Percentiles rank a stretch among this genome's conserved stretches.
These are phyloP conservation scores for Polyergus mexicanus DNA, from an alignment of 1,140 invertebrate species.

Conservation along the genomic window DNA sequence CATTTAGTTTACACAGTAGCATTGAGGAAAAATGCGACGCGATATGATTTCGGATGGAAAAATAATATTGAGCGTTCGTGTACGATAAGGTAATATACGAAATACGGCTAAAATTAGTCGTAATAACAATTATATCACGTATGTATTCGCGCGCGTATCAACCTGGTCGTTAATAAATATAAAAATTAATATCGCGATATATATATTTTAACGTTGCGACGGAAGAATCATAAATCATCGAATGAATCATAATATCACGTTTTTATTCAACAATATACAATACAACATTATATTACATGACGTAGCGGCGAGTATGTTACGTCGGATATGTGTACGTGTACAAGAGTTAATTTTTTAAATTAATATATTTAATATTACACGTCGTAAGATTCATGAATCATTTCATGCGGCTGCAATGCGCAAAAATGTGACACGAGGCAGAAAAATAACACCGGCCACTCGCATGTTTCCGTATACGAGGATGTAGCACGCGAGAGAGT, in stretches of 20 bases:
- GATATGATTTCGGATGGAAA: slow-evolving; percentile 36
- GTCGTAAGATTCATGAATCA: slow-evolving; percentile 58
- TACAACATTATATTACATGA: background rate
- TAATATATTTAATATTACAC: slow-evolving; percentile 53
- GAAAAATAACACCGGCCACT: slow-evolving; percentile 40
- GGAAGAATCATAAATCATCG: slow-evolving; percentile 47
- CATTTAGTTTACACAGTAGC: slow-evolving; percentile 19
- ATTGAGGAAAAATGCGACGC: slow-evolving; percentile 14
- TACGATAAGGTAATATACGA: background rate
- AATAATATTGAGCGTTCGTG: slow-evolving; percentile 26
- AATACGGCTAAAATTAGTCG: slow-evolving; percentile 9
- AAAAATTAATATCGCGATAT: slow-evolving; percentile 30
- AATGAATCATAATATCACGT: slow-evolving; percentile 4
- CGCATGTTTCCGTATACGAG: slow-evolving; percentile 14
- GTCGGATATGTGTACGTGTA: background rate
- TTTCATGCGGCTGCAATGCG: slow-evolving; percentile 50
- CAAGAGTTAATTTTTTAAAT: slow-evolving; percentile 50
- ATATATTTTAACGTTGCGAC: slow-evolving; percentile 12
- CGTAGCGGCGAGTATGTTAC: background rate
- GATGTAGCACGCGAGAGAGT: slow-evolving; percentile 7
- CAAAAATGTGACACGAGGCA: slow-evolving; percentile 50
- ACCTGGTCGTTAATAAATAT: slow-evolving; percentile 35
- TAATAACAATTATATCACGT: slow-evolving; percentile 40
- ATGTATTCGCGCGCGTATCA: background rate
- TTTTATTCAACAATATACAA: slow-evolving; percentile 24